Evolutionary conservation across 92 coral and sea anemone genomes (phyloP).

Genomic region (Epizoanthus illoricatus): DNA sequence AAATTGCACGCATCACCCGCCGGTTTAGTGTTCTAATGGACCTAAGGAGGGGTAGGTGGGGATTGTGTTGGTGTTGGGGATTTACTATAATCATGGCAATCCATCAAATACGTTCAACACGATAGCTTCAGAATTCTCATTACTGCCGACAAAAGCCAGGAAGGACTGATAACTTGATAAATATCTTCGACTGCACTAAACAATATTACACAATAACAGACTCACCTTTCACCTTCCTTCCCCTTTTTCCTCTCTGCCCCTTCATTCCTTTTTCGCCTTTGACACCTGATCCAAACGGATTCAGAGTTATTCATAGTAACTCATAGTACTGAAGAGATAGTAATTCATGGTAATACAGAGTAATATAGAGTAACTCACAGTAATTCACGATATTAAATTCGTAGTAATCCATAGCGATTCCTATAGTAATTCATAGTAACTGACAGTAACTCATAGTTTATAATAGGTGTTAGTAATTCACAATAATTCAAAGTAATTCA

Average conservation of each 20-base stretch:
- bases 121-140: too few species aligned
- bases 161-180: background rate
- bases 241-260: background rate
- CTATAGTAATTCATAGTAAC: too few species aligned
- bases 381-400: too few species aligned
- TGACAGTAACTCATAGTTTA: too few species aligned
- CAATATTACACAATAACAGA: background rate
- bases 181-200: background rate
- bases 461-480: too few species aligned
- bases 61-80: background rate
- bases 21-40: background rate
- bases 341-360: too few species aligned
- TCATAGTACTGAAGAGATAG: too few species aligned
- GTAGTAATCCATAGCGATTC: too few species aligned
- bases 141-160: background rate
- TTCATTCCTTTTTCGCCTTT: constrained; percentile 2
- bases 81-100: background rate
- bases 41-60: background rate
- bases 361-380: too few species aligned
- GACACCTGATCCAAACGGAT: background rate
- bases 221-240: constrained; percentile 2
- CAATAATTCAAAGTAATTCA: too few species aligned
- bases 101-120: too few species aligned
- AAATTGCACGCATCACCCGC: background rate
- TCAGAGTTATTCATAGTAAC: background rate